Evolutionary conservation across 2,888 invertebrate species (phyloP).

Genomic region (Protodeltote pygarga): DNA sequence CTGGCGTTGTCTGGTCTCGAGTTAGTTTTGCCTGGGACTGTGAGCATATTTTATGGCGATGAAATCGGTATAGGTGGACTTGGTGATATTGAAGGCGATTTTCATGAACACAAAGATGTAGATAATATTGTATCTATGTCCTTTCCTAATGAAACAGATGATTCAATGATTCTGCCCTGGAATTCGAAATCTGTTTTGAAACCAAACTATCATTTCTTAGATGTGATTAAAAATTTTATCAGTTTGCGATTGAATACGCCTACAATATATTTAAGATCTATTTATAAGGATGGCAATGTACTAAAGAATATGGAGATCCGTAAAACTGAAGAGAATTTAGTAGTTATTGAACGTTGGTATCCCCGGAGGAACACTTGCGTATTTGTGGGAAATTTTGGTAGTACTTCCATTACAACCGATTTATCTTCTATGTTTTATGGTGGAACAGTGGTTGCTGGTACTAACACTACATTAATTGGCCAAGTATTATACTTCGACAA

Average conservation of each 20-base stretch:
- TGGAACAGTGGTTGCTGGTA: constrained; percentile 84
- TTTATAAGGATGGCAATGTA: constrained; percentile 88
- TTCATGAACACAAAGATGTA: constrained; percentile 87
- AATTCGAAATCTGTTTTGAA: constrained; percentile 85
- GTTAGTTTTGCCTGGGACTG: constrained; percentile 94
- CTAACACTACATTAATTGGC: constrained; percentile 72
- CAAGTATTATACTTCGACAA: constrained; percentile 76
- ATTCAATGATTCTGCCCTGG: constrained; percentile 88
- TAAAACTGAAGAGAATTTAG: constrained; percentile 88
- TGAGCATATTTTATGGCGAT: constrained; percentile 96
- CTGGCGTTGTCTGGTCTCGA: constrained; percentile 91
- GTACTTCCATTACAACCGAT: constrained; percentile 88
- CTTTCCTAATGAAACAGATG: constrained; percentile 82
- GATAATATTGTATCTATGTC: constrained; percentile 91
- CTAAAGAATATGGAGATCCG: constrained; percentile 90
- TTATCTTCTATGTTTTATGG: constrained; percentile 92
- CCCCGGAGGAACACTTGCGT: constrained; percentile 93
- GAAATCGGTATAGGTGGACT: constrained; percentile 92
- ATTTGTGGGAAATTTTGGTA: constrained; percentile 91
- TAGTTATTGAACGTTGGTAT: constrained; percentile 92
- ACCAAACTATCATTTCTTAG: constrained; percentile 82
- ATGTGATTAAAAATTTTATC: constrained; percentile 87
- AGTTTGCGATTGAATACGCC: constrained; percentile 88
- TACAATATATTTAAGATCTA: constrained; percentile 91
- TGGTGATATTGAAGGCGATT: constrained; percentile 85